Conservation (phyloP, 2,113 vertebrate species). For the Apteryx mantelli region DNA sequence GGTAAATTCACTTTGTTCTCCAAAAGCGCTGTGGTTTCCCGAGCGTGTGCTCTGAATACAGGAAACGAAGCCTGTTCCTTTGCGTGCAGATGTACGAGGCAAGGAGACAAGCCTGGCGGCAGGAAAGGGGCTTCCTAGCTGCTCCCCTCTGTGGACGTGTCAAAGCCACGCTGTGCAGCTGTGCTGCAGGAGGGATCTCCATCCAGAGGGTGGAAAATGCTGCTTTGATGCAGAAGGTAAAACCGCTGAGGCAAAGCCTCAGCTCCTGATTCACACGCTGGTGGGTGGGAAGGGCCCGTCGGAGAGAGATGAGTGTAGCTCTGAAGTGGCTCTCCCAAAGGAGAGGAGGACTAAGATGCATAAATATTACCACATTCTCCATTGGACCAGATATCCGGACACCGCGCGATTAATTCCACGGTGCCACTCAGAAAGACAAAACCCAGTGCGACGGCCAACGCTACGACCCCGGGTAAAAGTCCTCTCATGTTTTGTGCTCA, state of each 20-base stretch:
- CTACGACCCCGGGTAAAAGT: background rate
- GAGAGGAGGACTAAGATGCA: background rate
- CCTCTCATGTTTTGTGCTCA: rapidly evolving
- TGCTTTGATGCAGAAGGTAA: background rate
- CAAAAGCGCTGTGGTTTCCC: too few species aligned
- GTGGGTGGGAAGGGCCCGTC: background rate
- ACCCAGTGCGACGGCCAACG: background rate
- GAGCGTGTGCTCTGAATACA: background rate
- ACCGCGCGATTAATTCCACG: background rate
- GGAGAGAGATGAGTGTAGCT: rapidly evolving
- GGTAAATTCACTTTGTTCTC: too few species aligned
- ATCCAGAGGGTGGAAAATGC: rapidly evolving
- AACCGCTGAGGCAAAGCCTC: background rate
- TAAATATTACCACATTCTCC: background rate
- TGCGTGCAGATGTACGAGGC: too few species aligned
- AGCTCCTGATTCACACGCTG: rapidly evolving
- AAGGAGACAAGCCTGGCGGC: background rate
- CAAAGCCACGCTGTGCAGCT: rapidly evolving
- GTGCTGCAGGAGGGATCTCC: rapidly evolving
- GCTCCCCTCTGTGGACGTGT: rapidly evolving
- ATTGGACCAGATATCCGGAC: background rate
- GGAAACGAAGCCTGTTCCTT: background rate
- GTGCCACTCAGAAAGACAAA: background rate
- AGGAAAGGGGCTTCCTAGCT: background rate
- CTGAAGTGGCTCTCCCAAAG: background rate